These are phyloP conservation scores for Incurvaria masculella DNA, from an alignment of 2,888 invertebrate species.

Conservation along the genomic window DNA sequence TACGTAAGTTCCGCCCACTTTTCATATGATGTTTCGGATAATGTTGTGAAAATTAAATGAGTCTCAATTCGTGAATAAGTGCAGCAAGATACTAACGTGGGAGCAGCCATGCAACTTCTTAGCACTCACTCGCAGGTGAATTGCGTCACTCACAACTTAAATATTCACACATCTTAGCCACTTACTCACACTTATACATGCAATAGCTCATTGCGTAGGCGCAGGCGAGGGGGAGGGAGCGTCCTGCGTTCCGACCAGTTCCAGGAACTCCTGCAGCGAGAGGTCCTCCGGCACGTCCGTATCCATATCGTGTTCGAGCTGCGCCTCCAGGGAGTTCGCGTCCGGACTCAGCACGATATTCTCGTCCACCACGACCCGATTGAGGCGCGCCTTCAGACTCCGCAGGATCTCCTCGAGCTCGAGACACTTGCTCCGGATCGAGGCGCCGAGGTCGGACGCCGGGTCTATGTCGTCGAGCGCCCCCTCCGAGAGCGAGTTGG, in stretches of 20 bases:
- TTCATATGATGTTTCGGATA: too few species aligned
- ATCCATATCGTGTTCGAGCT: constrained; percentile 49
- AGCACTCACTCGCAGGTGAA: too few species aligned
- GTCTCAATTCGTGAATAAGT: too few species aligned
- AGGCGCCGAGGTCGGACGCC: constrained; percentile 45
- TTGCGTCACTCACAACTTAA: too few species aligned
- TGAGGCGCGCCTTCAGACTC: constrained; percentile 47
- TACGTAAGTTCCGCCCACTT: too few species aligned
- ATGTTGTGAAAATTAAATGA: too few species aligned
- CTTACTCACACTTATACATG: too few species aligned
- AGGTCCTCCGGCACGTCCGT: constrained; percentile 52
- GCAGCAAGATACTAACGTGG: too few species aligned
- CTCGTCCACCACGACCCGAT: constrained; percentile 49
- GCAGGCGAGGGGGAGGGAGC: constrained; percentile 34
- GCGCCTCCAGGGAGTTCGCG: constrained; percentile 46
- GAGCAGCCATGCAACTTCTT: too few species aligned
- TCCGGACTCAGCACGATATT: constrained; percentile 51
- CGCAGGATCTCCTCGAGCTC: constrained; percentile 52
- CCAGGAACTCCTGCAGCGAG: constrained; percentile 49
- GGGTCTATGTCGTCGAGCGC: constrained; percentile 50
- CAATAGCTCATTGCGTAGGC: not conserved
- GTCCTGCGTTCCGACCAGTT: constrained; percentile 47
- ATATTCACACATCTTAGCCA: too few species aligned
- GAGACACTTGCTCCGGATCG: constrained; percentile 48
- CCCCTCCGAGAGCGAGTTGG: constrained; percentile 45